phyloP scores from a whole-genome alignment of 2,113 vertebrate genomes.

The Mustela nigripes region DNA sequence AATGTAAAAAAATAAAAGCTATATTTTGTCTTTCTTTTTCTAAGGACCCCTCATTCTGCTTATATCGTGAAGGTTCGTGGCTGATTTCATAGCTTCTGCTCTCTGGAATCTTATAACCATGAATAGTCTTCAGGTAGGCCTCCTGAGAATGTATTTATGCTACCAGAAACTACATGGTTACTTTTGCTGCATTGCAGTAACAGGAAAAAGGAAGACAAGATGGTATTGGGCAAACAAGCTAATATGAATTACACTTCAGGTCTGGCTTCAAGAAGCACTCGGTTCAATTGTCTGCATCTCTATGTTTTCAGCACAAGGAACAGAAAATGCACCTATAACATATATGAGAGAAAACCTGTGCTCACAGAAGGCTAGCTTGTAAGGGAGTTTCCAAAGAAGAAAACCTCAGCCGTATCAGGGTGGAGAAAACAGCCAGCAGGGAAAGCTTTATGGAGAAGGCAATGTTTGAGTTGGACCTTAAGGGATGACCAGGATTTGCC shows the following conservation, averaged over 20 bases:
- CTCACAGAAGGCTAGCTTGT: background rate
- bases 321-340: background rate
- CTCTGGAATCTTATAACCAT: background rate
- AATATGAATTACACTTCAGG: background rate
- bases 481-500: background rate
- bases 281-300: background rate
- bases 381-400: background rate
- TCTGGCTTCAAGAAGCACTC: background rate
- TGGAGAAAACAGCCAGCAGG: background rate
- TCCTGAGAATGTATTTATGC: background rate
- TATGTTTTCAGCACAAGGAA: background rate
- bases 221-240: background rate
- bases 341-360: background rate
- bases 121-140: background rate
- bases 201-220: background rate
- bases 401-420: background rate
- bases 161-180: background rate
- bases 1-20: background rate
- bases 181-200: background rate
- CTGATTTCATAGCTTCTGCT: background rate
- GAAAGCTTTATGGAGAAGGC: background rate
- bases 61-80: background rate
- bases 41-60: background rate
- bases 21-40: background rate
- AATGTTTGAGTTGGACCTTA: background rate